These are phyloP conservation scores for Trachemys scripta DNA, from an alignment of 2,113 vertebrate genomes.

Conservation along the genomic window DNA sequence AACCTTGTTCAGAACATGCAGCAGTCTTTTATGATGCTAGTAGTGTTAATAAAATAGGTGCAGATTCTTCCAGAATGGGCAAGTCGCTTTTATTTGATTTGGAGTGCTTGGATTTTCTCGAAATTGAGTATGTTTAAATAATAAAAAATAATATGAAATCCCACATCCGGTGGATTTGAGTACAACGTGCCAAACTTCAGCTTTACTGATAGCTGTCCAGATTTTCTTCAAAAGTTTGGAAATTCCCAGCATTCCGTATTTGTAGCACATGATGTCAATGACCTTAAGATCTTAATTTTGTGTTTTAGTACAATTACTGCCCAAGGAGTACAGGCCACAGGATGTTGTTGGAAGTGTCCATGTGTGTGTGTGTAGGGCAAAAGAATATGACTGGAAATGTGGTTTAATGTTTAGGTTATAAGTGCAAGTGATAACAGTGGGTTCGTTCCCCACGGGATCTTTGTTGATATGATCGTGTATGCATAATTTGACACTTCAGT, in stretches of 20 bases:
- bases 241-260: not conserved
- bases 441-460: not conserved
- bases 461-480: not conserved
- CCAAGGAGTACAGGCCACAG: not conserved
- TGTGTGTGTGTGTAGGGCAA: not conserved
- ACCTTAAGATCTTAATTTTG: not conserved
- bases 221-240: not conserved
- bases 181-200: not conserved
- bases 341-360: not conserved
- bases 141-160: not conserved
- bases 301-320: not conserved
- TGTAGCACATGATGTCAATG: not conserved
- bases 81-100: not conserved
- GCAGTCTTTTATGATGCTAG: not conserved
- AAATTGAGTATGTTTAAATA: not conserved
- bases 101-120: not conserved
- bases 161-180: not conserved
- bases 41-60: not conserved
- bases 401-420: not conserved
- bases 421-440: not conserved
- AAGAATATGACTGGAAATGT: not conserved
- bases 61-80: not conserved
- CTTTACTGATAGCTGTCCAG: not conserved
- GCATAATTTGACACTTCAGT: not conserved
- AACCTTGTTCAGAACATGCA: not conserved